Conservation (phyloP, 2,797 vertebrate species). For the Cynodonichthys magdalenae region DNA sequence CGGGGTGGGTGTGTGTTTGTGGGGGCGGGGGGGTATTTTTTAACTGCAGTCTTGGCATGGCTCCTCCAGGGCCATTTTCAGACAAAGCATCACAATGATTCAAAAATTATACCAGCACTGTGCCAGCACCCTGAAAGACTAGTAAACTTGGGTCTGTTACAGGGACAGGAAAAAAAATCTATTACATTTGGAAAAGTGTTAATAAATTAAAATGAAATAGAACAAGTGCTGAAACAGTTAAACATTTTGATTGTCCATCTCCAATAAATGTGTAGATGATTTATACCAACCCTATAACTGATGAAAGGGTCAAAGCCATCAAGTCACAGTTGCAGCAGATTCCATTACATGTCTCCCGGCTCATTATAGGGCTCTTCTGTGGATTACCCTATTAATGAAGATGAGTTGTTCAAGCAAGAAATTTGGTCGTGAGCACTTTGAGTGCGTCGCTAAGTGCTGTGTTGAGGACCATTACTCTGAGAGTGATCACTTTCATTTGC, state of each 20-base stretch:
- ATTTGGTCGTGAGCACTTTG: slow-evolving; percentile 51
- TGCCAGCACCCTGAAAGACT: slow-evolving; percentile 40
- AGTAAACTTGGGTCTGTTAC: slow-evolving; percentile 9
- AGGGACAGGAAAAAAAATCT: slow-evolving; percentile 9
- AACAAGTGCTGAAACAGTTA: slow-evolving; percentile 19
- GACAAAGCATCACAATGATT: slow-evolving; percentile 56
- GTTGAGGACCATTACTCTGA: slow-evolving; percentile 61
- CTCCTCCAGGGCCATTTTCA: slow-evolving; percentile 63
- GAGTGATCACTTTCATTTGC: slow-evolving; percentile 51
- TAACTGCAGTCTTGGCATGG: slow-evolving; percentile 69
- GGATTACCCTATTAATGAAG: slow-evolving; percentile 68
- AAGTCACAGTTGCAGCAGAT: slow-evolving; percentile 43
- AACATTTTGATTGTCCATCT: slow-evolving; percentile 20
- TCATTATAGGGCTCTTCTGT: slow-evolving; percentile 37
- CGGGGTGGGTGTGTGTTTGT: too few relatives aligned
- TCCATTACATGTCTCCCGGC: slow-evolving; percentile 49
- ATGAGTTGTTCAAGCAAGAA: slow-evolving; percentile 66
- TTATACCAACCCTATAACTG: slow-evolving; percentile 39
- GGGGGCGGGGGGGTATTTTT: too few relatives aligned
- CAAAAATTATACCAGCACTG: slow-evolving; percentile 44
- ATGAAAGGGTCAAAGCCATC: slow-evolving; percentile 40
- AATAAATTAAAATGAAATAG: slow-evolving; percentile 6
- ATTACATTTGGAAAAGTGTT: not conserved
- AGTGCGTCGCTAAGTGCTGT: slow-evolving; percentile 49
- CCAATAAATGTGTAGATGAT: slow-evolving; percentile 34